Base-by-base conservation (phyloP, 2,113 vertebrate genomes). In the Rhinopomastus cyanomelas region DNA sequence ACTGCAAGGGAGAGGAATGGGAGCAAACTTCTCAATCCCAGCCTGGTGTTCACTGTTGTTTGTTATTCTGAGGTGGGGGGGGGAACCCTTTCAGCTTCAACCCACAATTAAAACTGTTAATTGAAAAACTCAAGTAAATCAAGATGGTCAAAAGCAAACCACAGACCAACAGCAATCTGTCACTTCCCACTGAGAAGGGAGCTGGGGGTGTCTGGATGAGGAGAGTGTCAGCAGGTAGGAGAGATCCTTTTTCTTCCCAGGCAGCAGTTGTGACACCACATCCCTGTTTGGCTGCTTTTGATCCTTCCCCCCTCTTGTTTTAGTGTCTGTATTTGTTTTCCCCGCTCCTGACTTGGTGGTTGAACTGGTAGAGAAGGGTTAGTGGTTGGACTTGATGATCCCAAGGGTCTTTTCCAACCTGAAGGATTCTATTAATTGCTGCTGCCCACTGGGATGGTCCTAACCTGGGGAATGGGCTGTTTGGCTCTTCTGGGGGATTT, bases 1-100 rank as follows among this genome's bases (percentile, higher is more conserved):
- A 19, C 52, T 48, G 29, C 22, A 53, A 53, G 3, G 46, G 29
- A 22, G 37, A 52, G 51, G 16, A 32, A 65, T 29, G 10, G 52
- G 36, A 48, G 17, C 0, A 2, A 85, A 25, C 0, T 5, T 6
- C 51, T 37, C 53, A 14, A 15, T 22, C 20, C 8, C 17, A 59
- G n/a, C 8, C 11, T 17, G 11, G 1, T 71, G 57, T 66, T 22
- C 36, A 15, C 15, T 21, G 23, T 34, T 44, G 11, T 36, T 68
- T 39, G 17, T 19, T 66, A 17, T 7, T 16, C 66, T 14, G 26
- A 75, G 25, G 10, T 32, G 17, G 51, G 6, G 14, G 11, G 7
- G 0, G 49, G 76, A 75, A 11, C 36, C 22, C 16, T 76, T 88
- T 29, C 27, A 21, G 16, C 42, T 55, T 51, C 53, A 32, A 0